A percentile compares a stretch with the other conserved stretches of the same genome.
These are phyloP conservation scores for Ciona savignyi DNA, from an alignment of 23 tunicate species.

Conservation along the genomic window DNA sequence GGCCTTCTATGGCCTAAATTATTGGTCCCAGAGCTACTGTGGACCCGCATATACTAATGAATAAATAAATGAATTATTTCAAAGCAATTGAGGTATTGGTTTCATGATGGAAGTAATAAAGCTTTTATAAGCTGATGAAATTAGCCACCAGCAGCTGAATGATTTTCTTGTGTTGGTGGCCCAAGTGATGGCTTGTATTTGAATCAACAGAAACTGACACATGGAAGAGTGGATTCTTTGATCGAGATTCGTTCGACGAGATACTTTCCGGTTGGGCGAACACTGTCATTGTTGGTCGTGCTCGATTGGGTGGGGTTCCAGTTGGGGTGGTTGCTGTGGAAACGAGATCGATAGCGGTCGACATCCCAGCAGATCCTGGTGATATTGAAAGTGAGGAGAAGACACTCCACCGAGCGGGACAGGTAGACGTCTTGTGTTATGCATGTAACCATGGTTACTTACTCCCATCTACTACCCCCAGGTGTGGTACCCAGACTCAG, in stretches of 20 bases:
- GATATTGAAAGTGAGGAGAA: slow-evolving; percentile 92
- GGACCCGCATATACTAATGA: too few species aligned
- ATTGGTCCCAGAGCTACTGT: too few species aligned
- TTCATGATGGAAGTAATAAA: too few species aligned
- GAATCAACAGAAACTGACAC: slow-evolving; percentile 48
- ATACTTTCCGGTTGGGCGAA: slow-evolving; percentile 96
- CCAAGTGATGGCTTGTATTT: too few species aligned
- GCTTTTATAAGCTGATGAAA: too few species aligned
- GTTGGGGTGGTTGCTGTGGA: slow-evolving; percentile 98
- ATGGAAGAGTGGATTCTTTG: slow-evolving; percentile 88
- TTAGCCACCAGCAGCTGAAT: too few species aligned
- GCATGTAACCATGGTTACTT: too few species aligned
- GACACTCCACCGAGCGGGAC: slow-evolving; percentile 88
- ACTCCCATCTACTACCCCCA: slow-evolving; percentile 1
- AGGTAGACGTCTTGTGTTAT: slow-evolving; percentile 39
- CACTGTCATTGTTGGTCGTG: slow-evolving; percentile 91
- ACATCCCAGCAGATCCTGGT: slow-evolving; percentile 98
- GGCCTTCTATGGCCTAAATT: too few species aligned
- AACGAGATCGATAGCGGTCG: slow-evolving; percentile 83
- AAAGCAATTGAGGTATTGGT: background rate
- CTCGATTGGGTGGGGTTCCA: slow-evolving; percentile 95
- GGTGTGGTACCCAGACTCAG: slow-evolving; percentile 99
- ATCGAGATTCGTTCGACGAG: slow-evolving; percentile 91
- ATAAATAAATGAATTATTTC: too few species aligned
- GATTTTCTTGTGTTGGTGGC: too few species aligned